Percentiles rank a stretch among this genome's conserved stretches.
These are phyloP conservation scores for Tachuris rubrigastra DNA, from an alignment of 2,113 vertebrate species.

Conservation along the genomic window DNA sequence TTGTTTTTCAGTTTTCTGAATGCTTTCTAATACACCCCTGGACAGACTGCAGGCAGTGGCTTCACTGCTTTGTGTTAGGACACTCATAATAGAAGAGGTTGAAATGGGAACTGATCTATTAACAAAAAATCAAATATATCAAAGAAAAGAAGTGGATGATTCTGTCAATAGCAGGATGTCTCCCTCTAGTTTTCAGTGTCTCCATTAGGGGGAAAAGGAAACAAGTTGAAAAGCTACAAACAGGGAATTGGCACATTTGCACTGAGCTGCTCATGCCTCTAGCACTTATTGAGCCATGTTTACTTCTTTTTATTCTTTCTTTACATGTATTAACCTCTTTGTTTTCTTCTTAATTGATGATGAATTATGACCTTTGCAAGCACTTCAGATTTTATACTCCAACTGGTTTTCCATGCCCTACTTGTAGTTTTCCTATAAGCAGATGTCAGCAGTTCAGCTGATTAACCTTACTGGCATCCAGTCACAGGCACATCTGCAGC, in stretches of 20 bases:
- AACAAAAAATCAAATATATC: not conserved
- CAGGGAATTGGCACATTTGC: not conserved
- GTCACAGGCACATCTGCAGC: slow-evolving; percentile 19
- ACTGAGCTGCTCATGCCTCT: not conserved
- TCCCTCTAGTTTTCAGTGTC: not conserved
- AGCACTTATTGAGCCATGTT: not conserved
- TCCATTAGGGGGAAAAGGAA: not conserved
- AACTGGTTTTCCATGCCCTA: slow-evolving; percentile 2
- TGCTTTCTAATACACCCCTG: not conserved
- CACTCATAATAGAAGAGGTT: not conserved
- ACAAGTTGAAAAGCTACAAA: not conserved
- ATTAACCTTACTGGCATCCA: not conserved
- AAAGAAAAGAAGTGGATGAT: not conserved
- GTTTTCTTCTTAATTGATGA: not conserved
- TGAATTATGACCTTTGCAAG: not conserved
- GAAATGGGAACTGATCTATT: not conserved
- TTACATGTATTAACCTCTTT: not conserved
- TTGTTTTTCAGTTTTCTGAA: not conserved
- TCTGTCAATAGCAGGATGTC: not conserved
- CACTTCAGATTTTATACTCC: not conserved
- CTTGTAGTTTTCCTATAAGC: not conserved
- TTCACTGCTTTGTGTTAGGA: not conserved
- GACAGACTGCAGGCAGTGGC: not conserved
- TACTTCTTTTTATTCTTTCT: not conserved
- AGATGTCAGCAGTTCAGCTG: slow-evolving; percentile 36